Evolutionary conservation across 2,888 invertebrate genomes (phyloP).

Genomic region (Kryphioiulus occultus): DNA sequence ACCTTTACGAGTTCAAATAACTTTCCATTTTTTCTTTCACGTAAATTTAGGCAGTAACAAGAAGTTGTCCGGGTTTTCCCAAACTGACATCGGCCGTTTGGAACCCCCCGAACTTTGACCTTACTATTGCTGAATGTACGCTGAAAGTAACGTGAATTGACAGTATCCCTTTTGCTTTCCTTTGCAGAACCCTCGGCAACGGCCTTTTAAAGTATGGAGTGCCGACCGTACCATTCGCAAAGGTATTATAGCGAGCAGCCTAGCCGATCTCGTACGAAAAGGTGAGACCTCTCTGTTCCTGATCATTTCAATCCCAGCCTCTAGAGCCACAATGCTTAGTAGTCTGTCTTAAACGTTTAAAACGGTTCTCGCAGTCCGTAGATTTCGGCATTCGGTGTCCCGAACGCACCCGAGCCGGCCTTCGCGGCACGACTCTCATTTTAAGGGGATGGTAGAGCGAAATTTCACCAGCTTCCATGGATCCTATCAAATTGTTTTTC

Average conservation of each 20-base stretch:
- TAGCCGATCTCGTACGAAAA: conserved; percentile 53
- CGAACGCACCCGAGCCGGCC: not conserved
- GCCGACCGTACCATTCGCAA: conserved; percentile 54
- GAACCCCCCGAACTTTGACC: too few relatives aligned
- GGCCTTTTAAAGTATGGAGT: conserved; percentile 55
- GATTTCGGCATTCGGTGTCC: not conserved
- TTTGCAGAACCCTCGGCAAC: conserved; percentile 53
- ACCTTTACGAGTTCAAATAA: too few relatives aligned
- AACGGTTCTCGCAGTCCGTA: not conserved
- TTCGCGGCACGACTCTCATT: not conserved
- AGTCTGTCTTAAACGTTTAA: not conserved
- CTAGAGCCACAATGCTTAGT: conserved; percentile 26
- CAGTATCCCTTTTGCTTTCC: conserved; percentile 38
- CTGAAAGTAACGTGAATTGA: too few relatives aligned
- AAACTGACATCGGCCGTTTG: too few relatives aligned
- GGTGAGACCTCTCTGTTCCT: conserved; percentile 45
- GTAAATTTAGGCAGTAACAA: too few relatives aligned
- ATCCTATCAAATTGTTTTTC: too few relatives aligned
- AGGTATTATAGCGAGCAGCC: conserved; percentile 53
- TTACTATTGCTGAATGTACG: too few relatives aligned
- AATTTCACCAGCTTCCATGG: too few relatives aligned
- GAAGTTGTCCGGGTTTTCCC: too few relatives aligned
- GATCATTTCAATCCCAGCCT: conserved; percentile 37
- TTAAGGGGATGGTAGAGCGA: not conserved
- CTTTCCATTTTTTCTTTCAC: too few relatives aligned